Percentiles rank a stretch among this genome's conserved stretches.
Evolutionary conservation across 2,888 invertebrate species (phyloP).

Genomic region (Xylota segnis): DNA sequence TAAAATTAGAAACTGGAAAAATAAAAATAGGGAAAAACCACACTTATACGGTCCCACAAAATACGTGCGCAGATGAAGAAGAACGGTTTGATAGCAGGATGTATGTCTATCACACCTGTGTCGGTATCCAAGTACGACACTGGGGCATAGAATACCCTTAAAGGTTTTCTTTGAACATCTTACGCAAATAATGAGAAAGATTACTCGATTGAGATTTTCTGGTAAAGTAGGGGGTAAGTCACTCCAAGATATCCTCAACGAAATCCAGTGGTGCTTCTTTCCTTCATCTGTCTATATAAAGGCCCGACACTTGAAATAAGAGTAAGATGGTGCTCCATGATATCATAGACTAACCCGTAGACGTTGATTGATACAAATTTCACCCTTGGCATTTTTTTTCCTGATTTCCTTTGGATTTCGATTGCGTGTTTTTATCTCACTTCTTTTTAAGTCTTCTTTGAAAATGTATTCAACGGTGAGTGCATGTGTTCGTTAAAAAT

Average conservation of each 20-base stretch:
- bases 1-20: constrained; percentile 46
- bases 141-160: constrained; percentile 39
- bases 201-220: constrained; percentile 53
- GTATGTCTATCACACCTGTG: constrained; percentile 42
- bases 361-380: constrained; percentile 61
- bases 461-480: constrained; percentile 14
- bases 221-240: constrained; percentile 45
- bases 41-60: constrained; percentile 26
- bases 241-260: constrained; percentile 47
- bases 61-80: constrained; percentile 41
- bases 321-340: constrained; percentile 38
- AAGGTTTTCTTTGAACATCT: constrained; percentile 60
- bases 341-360: constrained; percentile 40
- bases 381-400: constrained; percentile 44
- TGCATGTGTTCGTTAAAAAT: constrained; percentile 4
- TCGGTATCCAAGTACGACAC: constrained; percentile 20
- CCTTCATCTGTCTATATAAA: constrained; percentile 40
- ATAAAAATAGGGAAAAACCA: constrained; percentile 28
- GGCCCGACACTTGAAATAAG: constrained; percentile 47
- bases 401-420: constrained; percentile 39
- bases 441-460: constrained; percentile 15
- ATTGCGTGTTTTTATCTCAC: constrained; percentile 29
- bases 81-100: constrained; percentile 13
- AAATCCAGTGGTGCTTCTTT: constrained; percentile 41
- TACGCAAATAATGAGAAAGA: constrained; percentile 59